Conservation (phyloP, 2,888 invertebrate genomes). For the Andricus quercusramuli region DNA sequence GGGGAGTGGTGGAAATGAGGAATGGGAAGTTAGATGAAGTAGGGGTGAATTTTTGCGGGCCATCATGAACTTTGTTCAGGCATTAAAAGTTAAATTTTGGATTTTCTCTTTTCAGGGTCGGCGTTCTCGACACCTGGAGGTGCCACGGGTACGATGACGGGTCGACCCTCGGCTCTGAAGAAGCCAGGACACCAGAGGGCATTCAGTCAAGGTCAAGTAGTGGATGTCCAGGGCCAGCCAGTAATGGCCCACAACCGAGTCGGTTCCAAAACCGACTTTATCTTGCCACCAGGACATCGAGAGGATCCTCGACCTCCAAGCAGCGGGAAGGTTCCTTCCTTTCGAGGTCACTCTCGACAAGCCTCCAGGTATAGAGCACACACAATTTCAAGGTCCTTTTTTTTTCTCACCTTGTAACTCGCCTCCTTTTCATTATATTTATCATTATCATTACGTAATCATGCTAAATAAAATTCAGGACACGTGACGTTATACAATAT, state of each 20-base stretch:
- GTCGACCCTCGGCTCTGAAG: slow-evolving; percentile 86
- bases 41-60: no score
- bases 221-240: slow-evolving; percentile 80
- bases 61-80: no score
- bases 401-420: slow-evolving; percentile 20
- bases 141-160: slow-evolving; percentile 61
- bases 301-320: slow-evolving; percentile 80
- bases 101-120: slow-evolving; percentile 22
- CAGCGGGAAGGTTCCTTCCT: slow-evolving; percentile 79
- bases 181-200: slow-evolving; percentile 90
- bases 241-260: slow-evolving; percentile 87
- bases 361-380: slow-evolving; percentile 83
- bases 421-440: not conserved
- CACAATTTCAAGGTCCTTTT: slow-evolving; percentile 14
- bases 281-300: slow-evolving; percentile 91
- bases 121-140: slow-evolving; percentile 37
- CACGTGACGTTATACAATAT: slow-evolving; percentile 5
- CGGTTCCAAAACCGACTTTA: slow-evolving; percentile 93
- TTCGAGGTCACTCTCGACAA: slow-evolving; percentile 89
- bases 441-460: slow-evolving; percentile 17
- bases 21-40: no score
- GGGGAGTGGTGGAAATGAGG: no score
- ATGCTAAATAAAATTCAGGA: not conserved
- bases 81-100: not conserved
- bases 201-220: slow-evolving; percentile 92